Evolutionary conservation across 2,797 vertebrate species (phyloP).

Genomic region (Enteromius fasciolatus): DNA sequence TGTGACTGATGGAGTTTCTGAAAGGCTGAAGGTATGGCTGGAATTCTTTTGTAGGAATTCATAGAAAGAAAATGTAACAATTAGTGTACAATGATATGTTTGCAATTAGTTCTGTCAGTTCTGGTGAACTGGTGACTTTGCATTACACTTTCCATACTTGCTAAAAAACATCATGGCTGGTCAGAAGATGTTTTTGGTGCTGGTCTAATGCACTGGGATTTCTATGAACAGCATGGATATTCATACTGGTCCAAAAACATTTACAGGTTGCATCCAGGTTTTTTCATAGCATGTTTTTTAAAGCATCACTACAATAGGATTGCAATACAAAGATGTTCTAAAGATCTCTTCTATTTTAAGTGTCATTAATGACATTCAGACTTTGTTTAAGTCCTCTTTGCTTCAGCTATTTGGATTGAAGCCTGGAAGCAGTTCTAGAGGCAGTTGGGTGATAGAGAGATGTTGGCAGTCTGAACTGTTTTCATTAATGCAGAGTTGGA

Average conservation of each 20-base stretch:
- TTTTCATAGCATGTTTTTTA: neutral
- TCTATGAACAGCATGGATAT: neutral
- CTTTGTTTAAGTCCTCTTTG: conserved; percentile 18
- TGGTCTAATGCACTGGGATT: neutral
- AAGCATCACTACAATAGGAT: neutral
- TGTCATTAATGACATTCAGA: neutral
- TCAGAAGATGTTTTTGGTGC: neutral
- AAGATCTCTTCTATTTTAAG: neutral
- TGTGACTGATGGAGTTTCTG: conserved; percentile 89
- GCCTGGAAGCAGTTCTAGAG: conserved; percentile 8
- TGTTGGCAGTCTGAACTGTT: conserved; percentile 2
- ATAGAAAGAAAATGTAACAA: neutral
- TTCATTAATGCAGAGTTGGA: conserved; percentile 34
- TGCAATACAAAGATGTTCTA: neutral
- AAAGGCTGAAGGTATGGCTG: conserved; percentile 87
- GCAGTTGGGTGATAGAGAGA: neutral
- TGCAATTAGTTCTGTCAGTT: neutral
- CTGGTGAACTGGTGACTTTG: neutral
- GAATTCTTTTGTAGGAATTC: neutral
- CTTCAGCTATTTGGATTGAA: conserved; percentile 8
- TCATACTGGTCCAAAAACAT: neutral
- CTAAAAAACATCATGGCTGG: neutral
- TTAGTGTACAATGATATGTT: neutral
- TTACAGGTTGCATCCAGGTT: neutral
- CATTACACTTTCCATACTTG: neutral